Percentiles rank a stretch among this genome's conserved stretches.
Conservation (phyloP, 2,888 invertebrate species). For the Dinocampus coccinellae region DNA sequence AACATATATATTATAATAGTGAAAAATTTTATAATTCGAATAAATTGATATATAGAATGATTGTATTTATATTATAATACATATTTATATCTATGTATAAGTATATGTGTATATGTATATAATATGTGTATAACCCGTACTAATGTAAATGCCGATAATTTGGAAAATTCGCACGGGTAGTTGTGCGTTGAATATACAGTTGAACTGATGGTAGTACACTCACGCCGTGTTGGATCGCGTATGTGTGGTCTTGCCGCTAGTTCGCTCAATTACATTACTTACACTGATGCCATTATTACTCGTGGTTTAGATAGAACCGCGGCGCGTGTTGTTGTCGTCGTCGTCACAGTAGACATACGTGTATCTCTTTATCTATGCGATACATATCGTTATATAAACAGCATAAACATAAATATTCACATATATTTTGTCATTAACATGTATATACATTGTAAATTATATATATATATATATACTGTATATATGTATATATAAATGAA, state of each 20-base stretch:
- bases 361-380: neutral
- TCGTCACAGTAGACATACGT: constrained; percentile 2
- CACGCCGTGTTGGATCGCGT: constrained; percentile 28
- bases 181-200: constrained; percentile 28
- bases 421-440: no score
- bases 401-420: no score
- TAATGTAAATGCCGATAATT: neutral
- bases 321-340: constrained; percentile 14
- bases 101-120: no score
- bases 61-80: no score
- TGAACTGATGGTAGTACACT: neutral
- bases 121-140: neutral
- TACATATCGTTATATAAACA: no score
- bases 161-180: constrained; percentile 24
- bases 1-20: no score
- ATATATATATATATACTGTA: no score
- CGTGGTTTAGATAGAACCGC: constrained; percentile 25
- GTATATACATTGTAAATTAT: no score
- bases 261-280: constrained; percentile 63
- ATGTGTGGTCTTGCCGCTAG: constrained; percentile 47
- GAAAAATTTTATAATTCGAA: no score
- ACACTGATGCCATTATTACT: constrained; percentile 62
- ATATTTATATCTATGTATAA: no score
- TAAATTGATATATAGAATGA: no score
- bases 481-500: no score